A percentile compares a stretch with the other conserved stretches of the same genome.
Conservation (phyloP, 1,140 invertebrate genomes). For the Drosophila busckii region DNA sequence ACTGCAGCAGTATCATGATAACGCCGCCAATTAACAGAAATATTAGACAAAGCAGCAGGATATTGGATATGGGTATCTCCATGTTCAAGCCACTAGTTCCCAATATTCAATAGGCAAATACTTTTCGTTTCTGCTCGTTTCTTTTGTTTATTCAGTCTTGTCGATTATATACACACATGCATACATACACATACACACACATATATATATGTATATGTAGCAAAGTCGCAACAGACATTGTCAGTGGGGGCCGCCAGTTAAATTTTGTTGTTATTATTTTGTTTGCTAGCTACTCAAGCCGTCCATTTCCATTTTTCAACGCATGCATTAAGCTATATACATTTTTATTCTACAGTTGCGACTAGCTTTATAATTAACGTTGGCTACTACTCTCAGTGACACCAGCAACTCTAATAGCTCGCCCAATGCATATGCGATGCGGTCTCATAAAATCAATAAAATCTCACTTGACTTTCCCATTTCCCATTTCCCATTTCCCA, state of each 20-base stretch:
- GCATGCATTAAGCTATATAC: background rate
- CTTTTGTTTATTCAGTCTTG: too few relatives aligned
- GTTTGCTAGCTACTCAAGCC: constrained; percentile 30
- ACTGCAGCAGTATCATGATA: constrained; percentile 80
- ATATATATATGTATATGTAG: too few relatives aligned
- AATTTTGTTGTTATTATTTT: background rate
- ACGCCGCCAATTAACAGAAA: constrained; percentile 80
- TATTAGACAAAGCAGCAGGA: constrained; percentile 73
- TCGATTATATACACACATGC: too few relatives aligned
- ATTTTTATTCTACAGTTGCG: background rate
- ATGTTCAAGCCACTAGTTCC: constrained; percentile 33
- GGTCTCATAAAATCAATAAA: constrained; percentile 46
- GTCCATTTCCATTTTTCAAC: constrained; percentile 11
- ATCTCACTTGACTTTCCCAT: constrained; percentile 15
- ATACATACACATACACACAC: too few relatives aligned
- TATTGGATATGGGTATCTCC: constrained; percentile 77
- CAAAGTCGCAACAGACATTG: background rate
- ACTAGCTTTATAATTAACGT: background rate
- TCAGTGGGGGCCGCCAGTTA: background rate
- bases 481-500: background rate
- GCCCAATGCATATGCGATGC: constrained; percentile 17
- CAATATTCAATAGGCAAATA: constrained; percentile 11
- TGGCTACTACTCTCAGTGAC: background rate
- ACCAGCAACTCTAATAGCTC: background rate
- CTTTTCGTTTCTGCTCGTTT: background rate